Evolutionary conservation across 2,797 vertebrate species (phyloP).

Genomic region (Rhinichthys osculus): DNA sequence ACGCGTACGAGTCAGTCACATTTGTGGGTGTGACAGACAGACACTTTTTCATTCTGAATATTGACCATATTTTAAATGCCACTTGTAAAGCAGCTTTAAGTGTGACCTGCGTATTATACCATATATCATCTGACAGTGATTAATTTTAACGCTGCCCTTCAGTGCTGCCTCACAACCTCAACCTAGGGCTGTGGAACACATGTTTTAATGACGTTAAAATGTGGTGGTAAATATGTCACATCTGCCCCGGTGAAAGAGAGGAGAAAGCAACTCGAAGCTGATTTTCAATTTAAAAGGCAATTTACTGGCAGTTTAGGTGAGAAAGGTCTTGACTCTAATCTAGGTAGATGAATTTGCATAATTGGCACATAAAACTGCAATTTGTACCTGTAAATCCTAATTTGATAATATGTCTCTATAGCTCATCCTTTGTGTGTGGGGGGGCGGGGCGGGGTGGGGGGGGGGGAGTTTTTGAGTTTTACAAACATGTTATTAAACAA

Average conservation of each 20-base stretch:
- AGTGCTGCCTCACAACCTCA: slow-evolving; percentile 50
- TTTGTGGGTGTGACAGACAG: slow-evolving; percentile 17
- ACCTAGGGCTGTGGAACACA: slow-evolving; percentile 58
- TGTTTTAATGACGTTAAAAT: slow-evolving; percentile 62
- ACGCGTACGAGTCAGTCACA: slow-evolving; percentile 18
- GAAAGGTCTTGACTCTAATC: slow-evolving; percentile 71
- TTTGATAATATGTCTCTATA: slow-evolving; percentile 65
- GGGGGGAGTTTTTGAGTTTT: too few species aligned
- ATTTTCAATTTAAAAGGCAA: slow-evolving; percentile 74
- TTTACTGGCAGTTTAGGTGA: slow-evolving; percentile 68
- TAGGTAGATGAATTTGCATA: slow-evolving; percentile 71
- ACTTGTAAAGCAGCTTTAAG: slow-evolving; percentile 1
- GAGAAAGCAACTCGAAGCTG: slow-evolving; percentile 64
- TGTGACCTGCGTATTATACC: slow-evolving; percentile 38
- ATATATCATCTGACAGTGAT: neutral
- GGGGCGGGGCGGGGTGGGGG: too few species aligned
- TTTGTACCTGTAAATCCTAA: slow-evolving; percentile 71
- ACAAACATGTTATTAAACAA: too few species aligned
- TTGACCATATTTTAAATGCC: slow-evolving; percentile 21
- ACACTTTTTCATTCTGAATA: slow-evolving; percentile 38
- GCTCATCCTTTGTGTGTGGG: slow-evolving; percentile 2
- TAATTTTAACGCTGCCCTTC: neutral
- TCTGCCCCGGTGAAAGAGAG: slow-evolving; percentile 59
- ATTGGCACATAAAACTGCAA: slow-evolving; percentile 71
- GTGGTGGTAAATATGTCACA: slow-evolving; percentile 66